Conservation (phyloP, 1,140 invertebrate species). For the Drosophila kohkoa region DNA sequence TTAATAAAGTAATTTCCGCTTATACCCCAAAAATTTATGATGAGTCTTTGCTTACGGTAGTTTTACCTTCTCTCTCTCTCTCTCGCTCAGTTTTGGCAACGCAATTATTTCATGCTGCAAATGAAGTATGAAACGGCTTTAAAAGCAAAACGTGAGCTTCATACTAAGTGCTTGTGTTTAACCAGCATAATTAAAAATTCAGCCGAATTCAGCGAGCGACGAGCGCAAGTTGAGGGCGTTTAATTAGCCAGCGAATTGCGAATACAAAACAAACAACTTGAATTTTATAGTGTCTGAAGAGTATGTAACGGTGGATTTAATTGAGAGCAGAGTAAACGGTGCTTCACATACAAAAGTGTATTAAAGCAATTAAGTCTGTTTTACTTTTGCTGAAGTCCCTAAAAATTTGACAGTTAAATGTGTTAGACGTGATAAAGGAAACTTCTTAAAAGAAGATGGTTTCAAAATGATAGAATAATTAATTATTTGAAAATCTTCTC, state of each 20-base stretch:
- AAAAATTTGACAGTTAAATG: background rate
- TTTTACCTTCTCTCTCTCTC: conserved; percentile 11
- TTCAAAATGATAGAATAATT: too few species aligned
- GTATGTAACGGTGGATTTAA: background rate
- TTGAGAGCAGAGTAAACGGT: background rate
- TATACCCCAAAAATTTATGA: conserved; percentile 36
- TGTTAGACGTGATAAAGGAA: background rate
- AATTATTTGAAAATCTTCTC: too few species aligned
- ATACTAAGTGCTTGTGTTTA: conserved; percentile 60
- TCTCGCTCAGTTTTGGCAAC: conserved; percentile 50
- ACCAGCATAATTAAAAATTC: conserved; percentile 70
- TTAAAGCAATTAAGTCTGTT: background rate
- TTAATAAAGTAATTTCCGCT: conserved; percentile 77
- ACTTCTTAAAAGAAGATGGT: too few species aligned
- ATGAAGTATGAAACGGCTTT: conserved; percentile 75
- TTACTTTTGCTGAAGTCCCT: background rate
- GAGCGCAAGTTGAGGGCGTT: conserved; percentile 45
- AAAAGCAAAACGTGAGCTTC: conserved; percentile 73
- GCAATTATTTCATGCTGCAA: conserved; percentile 72
- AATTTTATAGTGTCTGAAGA: background rate
- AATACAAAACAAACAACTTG: background rate
- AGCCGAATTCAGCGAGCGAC: conserved; percentile 5
- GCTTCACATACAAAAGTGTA: background rate
- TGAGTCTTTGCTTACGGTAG: conserved; percentile 58
- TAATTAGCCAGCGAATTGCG: conserved; percentile 28